These are phyloP conservation scores for Pseudocheirus occidentalis DNA, from an alignment of 2,797 vertebrate species.

Conservation along the genomic window DNA sequence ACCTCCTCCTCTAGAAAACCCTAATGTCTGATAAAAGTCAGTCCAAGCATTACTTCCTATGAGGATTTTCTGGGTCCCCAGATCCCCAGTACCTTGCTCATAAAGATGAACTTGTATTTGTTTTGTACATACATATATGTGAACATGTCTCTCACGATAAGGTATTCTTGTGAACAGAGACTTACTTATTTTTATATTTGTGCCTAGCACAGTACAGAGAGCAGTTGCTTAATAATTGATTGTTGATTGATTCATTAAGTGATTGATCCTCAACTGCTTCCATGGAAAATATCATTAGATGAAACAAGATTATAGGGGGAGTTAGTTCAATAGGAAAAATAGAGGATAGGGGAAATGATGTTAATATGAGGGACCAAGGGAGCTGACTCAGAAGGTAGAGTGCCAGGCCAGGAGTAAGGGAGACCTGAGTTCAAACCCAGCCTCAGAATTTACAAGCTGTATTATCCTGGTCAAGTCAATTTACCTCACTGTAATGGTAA, in stretches of 20 bases:
- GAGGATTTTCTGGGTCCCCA: neutral
- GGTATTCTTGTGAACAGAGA: too few species aligned
- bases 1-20: neutral
- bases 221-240: neutral
- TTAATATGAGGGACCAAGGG: neutral
- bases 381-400: neutral
- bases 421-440: neutral
- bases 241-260: neutral
- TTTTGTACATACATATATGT: neutral
- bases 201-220: neutral
- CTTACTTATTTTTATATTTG: neutral
- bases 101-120: neutral
- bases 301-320: neutral
- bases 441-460: neutral
- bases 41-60: neutral
- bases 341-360: neutral
- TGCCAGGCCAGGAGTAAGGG: neutral
- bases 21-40: neutral
- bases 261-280: neutral
- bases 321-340: neutral
- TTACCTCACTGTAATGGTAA: too few species aligned
- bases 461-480: neutral
- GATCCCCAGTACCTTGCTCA: neutral
- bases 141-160: neutral
- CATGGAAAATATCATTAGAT: neutral